These are phyloP conservation scores for Grammomys surdaster DNA, from an alignment of 2,113 vertebrate species.

Conservation along the genomic window DNA sequence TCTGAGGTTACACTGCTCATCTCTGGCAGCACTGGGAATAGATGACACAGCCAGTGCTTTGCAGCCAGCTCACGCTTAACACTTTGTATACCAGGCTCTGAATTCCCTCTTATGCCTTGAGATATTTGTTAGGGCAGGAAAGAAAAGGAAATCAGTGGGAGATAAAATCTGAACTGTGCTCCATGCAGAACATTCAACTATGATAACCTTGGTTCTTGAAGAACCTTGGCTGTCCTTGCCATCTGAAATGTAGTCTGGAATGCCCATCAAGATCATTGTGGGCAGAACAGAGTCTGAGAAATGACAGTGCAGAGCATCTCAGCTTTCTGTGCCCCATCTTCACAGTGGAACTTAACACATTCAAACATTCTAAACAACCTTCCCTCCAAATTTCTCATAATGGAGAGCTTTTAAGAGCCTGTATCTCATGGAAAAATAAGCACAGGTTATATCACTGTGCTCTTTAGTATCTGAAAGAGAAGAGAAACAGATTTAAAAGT, in stretches of 20 bases:
- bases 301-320: neutral
- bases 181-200: conserved; percentile 3
- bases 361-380: conserved; percentile 4
- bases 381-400: neutral
- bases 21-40: neutral
- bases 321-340: neutral
- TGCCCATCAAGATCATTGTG: neutral
- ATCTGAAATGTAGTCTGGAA: neutral
- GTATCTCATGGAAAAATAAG: neutral
- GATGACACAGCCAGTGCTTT: neutral
- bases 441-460: neutral
- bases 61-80: neutral
- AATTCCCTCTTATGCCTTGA: neutral
- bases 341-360: neutral
- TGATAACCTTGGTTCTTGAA: neutral
- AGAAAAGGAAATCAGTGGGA: neutral
- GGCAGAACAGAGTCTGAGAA: neutral
- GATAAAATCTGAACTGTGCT: neutral
- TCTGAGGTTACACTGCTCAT: neutral
- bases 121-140: conserved; percentile 10
- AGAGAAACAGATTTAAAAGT: neutral
- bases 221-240: neutral
- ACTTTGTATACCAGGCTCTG: neutral
- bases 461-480: neutral
- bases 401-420: neutral